phyloP scores from a whole-genome alignment of 1,140 invertebrate genomes.

The Calosoma granatense region DNA sequence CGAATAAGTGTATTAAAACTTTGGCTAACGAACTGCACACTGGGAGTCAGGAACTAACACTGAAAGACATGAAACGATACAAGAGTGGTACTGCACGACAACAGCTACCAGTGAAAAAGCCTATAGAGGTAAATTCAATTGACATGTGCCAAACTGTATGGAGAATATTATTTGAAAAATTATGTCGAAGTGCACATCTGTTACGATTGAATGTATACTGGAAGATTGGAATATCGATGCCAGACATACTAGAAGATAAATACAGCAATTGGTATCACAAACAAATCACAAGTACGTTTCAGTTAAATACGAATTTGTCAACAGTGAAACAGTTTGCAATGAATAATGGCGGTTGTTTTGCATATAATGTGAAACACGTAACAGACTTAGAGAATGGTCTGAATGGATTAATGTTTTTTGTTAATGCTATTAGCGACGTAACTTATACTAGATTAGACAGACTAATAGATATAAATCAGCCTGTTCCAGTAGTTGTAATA shows the following conservation, averaged over 20 bases:
- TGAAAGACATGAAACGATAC: slow-evolving; percentile 43
- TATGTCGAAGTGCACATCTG: slow-evolving; percentile 37
- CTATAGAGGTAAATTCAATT: slow-evolving; percentile 32
- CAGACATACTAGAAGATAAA: slow-evolving; percentile 32
- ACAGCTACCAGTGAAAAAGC: slow-evolving; percentile 30
- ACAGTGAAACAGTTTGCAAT: not conserved
- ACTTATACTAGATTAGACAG: not conserved
- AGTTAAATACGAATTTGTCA: slow-evolving; percentile 18
- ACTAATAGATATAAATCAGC: slow-evolving; percentile 16
- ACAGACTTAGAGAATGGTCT: not conserved
- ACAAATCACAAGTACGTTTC: slow-evolving; percentile 32
- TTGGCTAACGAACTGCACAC: slow-evolving; percentile 40
- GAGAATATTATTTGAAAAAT: slow-evolving; percentile 36
- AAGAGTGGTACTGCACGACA: slow-evolving; percentile 37
- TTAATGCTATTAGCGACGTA: slow-evolving; percentile 24
- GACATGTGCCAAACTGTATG: slow-evolving; percentile 39
- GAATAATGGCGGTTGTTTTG: not conserved
- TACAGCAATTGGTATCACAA: slow-evolving; percentile 25
- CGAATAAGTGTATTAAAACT: slow-evolving; percentile 36
- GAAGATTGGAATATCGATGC: slow-evolving; percentile 55
- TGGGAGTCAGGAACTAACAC: slow-evolving; percentile 38
- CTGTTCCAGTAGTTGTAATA: slow-evolving; percentile 26
- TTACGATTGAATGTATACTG: slow-evolving; percentile 48
- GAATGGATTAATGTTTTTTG: slow-evolving; percentile 36
- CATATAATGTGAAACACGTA: not conserved